Evolutionary conservation across 2,888 invertebrate genomes (phyloP), one percentile per base, ranked within the genome.

Genomic region (Archips xylosteana): DNA sequence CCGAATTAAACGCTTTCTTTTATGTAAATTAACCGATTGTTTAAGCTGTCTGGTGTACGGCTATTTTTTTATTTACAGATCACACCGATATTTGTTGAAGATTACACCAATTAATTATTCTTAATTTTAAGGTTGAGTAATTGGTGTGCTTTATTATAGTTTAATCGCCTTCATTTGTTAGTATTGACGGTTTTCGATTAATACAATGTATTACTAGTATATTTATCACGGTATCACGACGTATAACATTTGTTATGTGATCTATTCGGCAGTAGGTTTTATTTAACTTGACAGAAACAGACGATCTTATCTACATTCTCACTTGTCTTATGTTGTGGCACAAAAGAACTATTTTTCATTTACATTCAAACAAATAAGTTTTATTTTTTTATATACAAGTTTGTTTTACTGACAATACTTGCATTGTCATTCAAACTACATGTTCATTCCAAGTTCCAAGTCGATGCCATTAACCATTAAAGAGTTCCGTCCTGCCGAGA

Each of bases 1-100:
- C 87, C 85, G 85, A 90, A 90, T 92, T 88, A 89, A 89, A 88
- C 85, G 91, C 89, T 93, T 92, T 91, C 89, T 91, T 92, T 90
- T 89, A 91, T 92, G 89, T 89, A 85, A 92, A 92, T 91, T 85
- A 87, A 86, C 87, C 82, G 84, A 90, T 90, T 89, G 90, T 92
- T 91, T 88, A 84, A 88, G 80, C 78, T 82, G 76, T 77, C 79
- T 80, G 81, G 79, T 82, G 77, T 78, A 78, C 76, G 80, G 80
- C 80, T 82, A 89, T 89, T 23, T 89, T 23, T 23, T 86, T 85
- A 89, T 88, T 83, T 81, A 75, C 72, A 77, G 81, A 83, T 86
- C 85, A 84, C 75, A 76, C 77, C 75, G 77, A 80, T 78, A 77
- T 76, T 79, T 81, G 79, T 82, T 85, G 84, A 59, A 67, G 57